phyloP scores from a whole-genome alignment of 1,140 invertebrate genomes.

The honey bee (Apis mellifera) region DNA sequence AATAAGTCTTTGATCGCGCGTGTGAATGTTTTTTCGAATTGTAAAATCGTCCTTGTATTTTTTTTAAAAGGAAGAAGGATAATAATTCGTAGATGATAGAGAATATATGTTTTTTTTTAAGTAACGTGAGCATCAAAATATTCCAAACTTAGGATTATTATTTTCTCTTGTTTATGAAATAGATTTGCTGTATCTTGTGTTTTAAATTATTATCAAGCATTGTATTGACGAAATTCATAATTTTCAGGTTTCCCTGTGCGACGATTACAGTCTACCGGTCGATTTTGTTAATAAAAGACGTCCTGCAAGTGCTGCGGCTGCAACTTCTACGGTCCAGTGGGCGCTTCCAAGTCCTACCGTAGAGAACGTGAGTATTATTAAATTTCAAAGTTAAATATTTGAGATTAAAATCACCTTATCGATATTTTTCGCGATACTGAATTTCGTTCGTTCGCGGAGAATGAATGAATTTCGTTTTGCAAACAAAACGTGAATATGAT shows the following conservation, averaged over 20 bases:
- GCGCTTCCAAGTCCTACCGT: conserved; percentile 83
- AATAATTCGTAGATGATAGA: no score
- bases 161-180: no score
- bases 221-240: not conserved
- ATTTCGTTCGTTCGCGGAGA: no score
- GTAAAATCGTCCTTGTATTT: no score
- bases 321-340: conserved; percentile 82
- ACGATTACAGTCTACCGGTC: conserved; percentile 90
- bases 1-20: not conserved
- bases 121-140: no score
- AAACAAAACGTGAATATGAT: not conserved
- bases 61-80: no score
- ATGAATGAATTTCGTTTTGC: not conserved
- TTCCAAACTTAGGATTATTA: no score
- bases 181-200: no score
- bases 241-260: conserved; percentile 89
- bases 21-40: not conserved
- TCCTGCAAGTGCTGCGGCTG: conserved; percentile 83
- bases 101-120: no score
- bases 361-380: conserved; percentile 83
- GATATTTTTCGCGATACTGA: not conserved
- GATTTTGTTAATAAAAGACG: conserved; percentile 88
- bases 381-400: not conserved
- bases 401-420: not conserved
- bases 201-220: no score